Percentiles rank a stretch among this genome's conserved stretches.
These are phyloP conservation scores for Pyrgus malvae DNA, from an alignment of 2,888 invertebrate genomes.

Conservation along the genomic window DNA sequence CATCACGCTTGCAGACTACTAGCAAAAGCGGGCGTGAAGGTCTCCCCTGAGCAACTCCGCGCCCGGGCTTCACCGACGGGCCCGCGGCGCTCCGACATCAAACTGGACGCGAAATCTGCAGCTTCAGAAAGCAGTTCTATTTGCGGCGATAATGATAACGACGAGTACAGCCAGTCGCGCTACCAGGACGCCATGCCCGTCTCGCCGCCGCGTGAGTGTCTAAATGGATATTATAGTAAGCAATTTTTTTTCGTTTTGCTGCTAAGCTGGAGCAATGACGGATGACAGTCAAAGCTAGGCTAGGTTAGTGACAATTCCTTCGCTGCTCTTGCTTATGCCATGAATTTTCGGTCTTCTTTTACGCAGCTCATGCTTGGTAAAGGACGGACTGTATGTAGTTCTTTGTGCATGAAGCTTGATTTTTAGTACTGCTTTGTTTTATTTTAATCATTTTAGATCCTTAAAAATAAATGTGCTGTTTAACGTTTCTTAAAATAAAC, in stretches of 20 bases:
- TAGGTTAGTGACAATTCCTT: no score
- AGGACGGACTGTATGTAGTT: no score
- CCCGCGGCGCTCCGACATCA: slow-evolving; percentile 88
- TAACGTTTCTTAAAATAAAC: no score
- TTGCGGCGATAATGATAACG: slow-evolving; percentile 91
- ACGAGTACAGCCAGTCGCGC: slow-evolving; percentile 88
- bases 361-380: no score
- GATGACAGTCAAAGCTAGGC: no score
- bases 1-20: slow-evolving; percentile 78
- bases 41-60: slow-evolving; percentile 90
- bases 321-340: no score
- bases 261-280: no score
- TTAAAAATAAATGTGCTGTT: no score
- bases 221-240: slow-evolving; percentile 29
- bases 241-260: slow-evolving; percentile 12
- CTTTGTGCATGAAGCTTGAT: no score
- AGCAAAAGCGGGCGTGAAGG: slow-evolving; percentile 94
- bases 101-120: slow-evolving; percentile 89
- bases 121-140: slow-evolving; percentile 88
- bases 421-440: no score
- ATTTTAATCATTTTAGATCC: no score
- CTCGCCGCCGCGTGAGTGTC: slow-evolving; percentile 83
- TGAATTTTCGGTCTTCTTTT: no score
- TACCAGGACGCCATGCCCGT: slow-evolving; percentile 77
- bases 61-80: slow-evolving; percentile 94